phyloP scores from a whole-genome alignment of 2,888 invertebrate genomes.

The Leptogaster cylindrica region DNA sequence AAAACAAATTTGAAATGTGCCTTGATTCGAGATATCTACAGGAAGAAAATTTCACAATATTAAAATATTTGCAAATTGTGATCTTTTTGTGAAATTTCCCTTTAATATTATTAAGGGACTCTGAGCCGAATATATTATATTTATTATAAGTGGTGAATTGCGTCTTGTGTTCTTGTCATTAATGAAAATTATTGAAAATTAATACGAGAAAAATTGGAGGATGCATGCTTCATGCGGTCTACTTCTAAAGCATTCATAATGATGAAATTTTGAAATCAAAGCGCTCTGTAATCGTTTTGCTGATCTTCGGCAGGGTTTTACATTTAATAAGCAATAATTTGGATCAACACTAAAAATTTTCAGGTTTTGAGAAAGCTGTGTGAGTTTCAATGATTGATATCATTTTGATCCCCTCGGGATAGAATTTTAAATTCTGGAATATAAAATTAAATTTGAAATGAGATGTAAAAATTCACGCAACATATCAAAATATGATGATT shows the following conservation, averaged over 20 bases:
- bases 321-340: no score
- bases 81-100: constrained; percentile 4
- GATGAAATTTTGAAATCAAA: not conserved
- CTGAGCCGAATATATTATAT: constrained; percentile 29
- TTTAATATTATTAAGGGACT: constrained; percentile 3
- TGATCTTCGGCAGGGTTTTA: no score
- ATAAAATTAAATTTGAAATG: no score
- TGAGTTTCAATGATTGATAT: no score
- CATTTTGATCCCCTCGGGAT: no score
- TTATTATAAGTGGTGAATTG: constrained; percentile 35
- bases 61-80: not conserved
- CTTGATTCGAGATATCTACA: constrained; percentile 27
- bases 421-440: no score
- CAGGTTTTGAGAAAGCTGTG: no score
- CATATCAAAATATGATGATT: no score
- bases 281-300: no score
- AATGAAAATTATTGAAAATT: constrained; percentile 40
- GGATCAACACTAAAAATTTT: no score
- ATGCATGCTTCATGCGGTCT: constrained; percentile 28
- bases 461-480: no score
- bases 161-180: constrained; percentile 42
- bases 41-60: constrained; percentile 4
- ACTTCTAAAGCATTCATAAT: not conserved
- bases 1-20: constrained; percentile 27
- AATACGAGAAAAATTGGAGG: constrained; percentile 24